Conservation (phyloP, 2,888 invertebrate species). For the Polyommatus iphigenia region DNA sequence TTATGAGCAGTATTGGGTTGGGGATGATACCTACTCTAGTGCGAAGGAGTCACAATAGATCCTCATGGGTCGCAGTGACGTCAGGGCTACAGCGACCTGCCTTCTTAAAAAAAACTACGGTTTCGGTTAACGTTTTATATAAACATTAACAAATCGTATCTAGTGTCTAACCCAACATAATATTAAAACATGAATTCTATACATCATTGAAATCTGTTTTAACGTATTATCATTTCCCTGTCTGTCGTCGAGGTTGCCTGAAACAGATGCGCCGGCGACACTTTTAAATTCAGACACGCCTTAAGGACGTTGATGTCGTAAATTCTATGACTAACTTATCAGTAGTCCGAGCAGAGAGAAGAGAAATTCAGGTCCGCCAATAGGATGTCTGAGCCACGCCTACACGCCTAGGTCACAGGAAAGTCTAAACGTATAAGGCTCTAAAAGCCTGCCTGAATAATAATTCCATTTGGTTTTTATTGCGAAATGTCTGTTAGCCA, state of each 20-base stretch:
- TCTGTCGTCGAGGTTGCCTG: conserved; percentile 34
- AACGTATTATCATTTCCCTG: conserved; percentile 21
- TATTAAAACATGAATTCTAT: not conserved
- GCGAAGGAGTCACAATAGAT: too few species aligned
- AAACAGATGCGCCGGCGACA: conserved; percentile 38
- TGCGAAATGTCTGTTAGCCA: not conserved
- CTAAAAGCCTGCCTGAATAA: conserved; percentile 4
- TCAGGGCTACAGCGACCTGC: too few species aligned
- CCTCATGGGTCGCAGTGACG: too few species aligned
- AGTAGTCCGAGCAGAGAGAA: conserved; percentile 60
- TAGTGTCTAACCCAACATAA: not conserved
- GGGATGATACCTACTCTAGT: too few species aligned
- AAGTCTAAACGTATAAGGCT: conserved; percentile 3
- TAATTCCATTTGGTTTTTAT: not conserved
- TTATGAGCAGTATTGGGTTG: too few species aligned
- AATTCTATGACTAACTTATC: conserved; percentile 50
- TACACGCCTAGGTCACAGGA: conserved; percentile 44
- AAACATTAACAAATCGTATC: too few species aligned
- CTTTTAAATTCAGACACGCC: conserved; percentile 32
- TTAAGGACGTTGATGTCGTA: conserved; percentile 35
- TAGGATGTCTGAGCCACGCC: conserved; percentile 66
- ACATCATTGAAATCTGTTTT: not conserved
- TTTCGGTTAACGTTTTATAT: too few species aligned
- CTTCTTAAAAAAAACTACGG: too few species aligned
- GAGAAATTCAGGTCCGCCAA: conserved; percentile 74